phyloP scores from a whole-genome alignment of 1,140 invertebrate genomes.

The Contarinia nasturtii region DNA sequence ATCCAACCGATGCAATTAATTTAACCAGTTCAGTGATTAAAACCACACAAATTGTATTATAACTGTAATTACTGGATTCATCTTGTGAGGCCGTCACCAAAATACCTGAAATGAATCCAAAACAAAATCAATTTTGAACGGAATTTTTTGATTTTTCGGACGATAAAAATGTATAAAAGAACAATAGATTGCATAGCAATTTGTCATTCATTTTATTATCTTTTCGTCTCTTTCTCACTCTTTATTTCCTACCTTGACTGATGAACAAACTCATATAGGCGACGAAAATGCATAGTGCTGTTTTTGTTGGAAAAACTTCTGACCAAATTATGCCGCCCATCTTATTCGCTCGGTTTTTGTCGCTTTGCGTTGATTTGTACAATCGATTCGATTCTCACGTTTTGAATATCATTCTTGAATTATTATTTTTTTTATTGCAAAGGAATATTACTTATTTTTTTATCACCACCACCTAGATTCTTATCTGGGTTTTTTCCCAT shows the following conservation, averaged over 20 bases:
- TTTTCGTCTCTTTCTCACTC: slow-evolving; percentile 3
- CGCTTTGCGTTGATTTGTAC: too few relatives aligned
- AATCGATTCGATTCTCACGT: too few relatives aligned
- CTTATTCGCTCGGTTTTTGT: too few relatives aligned
- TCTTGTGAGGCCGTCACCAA: slow-evolving; percentile 78
- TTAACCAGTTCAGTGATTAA: slow-evolving; percentile 77
- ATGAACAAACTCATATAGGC: slow-evolving; percentile 66
- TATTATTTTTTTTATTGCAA: too few relatives aligned
- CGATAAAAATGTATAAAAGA: too few relatives aligned
- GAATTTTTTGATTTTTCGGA: too few relatives aligned
- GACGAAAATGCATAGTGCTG: slow-evolving; percentile 58
- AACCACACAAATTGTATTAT: slow-evolving; percentile 76
- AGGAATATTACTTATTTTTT: too few relatives aligned
- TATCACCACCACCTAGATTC: too few relatives aligned
- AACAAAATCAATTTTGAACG: background rate
- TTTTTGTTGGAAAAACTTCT: slow-evolving; percentile 64
- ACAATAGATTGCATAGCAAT: too few relatives aligned
- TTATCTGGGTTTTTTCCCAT: too few relatives aligned
- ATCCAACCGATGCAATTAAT: slow-evolving; percentile 43
- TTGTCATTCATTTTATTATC: slow-evolving; percentile 2
- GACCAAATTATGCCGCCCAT: slow-evolving; percentile 26
- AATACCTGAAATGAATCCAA: slow-evolving; percentile 41
- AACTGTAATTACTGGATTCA: slow-evolving; percentile 58
- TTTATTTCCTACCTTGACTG: slow-evolving; percentile 44
- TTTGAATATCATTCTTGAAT: too few relatives aligned